Conservation (phyloP, 2,888 invertebrate genomes). For the Pterobdella sp. region DNA sequence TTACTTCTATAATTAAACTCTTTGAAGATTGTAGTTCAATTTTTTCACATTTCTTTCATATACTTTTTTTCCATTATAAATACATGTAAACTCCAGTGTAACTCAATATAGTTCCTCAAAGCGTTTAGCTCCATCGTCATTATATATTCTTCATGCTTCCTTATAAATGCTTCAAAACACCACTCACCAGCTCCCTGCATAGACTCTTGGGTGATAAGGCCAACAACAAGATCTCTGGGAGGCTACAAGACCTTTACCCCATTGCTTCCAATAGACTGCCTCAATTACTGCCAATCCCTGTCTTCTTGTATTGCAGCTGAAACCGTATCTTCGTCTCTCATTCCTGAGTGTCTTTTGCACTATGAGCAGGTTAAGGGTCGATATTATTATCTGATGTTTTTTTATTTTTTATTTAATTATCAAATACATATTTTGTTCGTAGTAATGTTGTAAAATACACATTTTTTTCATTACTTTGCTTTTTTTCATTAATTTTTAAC, state of each 20-base stretch:
- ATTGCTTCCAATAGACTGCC: conserved; percentile 13
- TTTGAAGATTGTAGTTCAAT: background rate
- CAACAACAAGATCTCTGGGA: background rate
- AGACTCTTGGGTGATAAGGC: conserved; percentile 1
- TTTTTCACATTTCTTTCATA: background rate
- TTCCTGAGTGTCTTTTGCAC: conserved; percentile 11
- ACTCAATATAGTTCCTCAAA: too few relatives aligned
- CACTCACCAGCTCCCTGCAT: conserved; percentile 16
- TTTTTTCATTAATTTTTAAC: too few relatives aligned
- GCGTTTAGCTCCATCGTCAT: background rate
- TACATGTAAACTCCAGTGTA: too few relatives aligned
- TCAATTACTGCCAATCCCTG: conserved; percentile 1
- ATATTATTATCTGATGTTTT: too few relatives aligned
- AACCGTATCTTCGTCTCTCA: background rate
- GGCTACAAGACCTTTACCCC: conserved; percentile 9
- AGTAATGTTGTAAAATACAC: too few relatives aligned
- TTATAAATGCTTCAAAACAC: too few relatives aligned
- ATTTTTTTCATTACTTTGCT: too few relatives aligned
- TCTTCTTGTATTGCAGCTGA: conserved; percentile 16
- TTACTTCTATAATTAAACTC: too few relatives aligned
- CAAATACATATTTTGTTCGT: too few relatives aligned
- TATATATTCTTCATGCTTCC: background rate
- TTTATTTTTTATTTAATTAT: too few relatives aligned
- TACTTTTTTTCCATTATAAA: background rate
- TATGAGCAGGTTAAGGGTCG: background rate